Percentiles rank a stretch among this genome's conserved stretches.
Evolutionary conservation across 2,113 vertebrate genomes (phyloP).

Genomic region (Plotosus lineatus): DNA sequence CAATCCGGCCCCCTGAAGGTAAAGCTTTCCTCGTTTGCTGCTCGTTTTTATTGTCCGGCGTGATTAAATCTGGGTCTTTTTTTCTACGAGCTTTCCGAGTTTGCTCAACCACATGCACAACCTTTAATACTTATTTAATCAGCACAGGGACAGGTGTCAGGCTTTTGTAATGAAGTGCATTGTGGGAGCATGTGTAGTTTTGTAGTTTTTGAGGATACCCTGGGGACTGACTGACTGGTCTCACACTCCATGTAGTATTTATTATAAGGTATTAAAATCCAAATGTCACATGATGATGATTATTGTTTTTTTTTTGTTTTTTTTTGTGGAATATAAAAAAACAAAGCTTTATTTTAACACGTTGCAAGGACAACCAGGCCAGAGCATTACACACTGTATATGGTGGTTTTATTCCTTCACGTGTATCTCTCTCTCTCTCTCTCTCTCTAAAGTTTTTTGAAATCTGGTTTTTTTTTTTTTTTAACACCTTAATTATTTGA

Average conservation of each 20-base stretch:
- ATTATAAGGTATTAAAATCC: slow-evolving; percentile 15
- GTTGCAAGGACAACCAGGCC: not conserved
- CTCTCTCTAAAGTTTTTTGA: no score
- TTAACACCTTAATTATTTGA: not conserved
- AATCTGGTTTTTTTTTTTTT: not conserved
- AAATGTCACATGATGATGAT: not conserved
- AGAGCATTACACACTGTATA: not conserved
- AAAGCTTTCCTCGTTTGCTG: not conserved
- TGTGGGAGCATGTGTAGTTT: not conserved
- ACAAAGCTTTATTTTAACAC: slow-evolving; percentile 9
- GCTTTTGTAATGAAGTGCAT: not conserved
- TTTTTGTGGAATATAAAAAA: not conserved
- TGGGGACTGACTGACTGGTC: not conserved
- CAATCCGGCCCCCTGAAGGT: no score
- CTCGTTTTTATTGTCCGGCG: not conserved
- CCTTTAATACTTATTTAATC: slow-evolving; percentile 17
- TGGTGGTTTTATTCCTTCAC: not conserved
- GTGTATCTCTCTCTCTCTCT: no score
- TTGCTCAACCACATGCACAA: not conserved
- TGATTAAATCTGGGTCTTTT: not conserved
- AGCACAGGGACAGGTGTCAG: not conserved
- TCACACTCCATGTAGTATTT: not conserved
- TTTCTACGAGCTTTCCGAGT: not conserved
- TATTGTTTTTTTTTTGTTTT: not conserved
- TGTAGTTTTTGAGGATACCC: not conserved